These are phyloP conservation scores for Meandrina meandrites DNA, from an alignment of 92 coral and sea anemone genomes.

Conservation along the genomic window DNA sequence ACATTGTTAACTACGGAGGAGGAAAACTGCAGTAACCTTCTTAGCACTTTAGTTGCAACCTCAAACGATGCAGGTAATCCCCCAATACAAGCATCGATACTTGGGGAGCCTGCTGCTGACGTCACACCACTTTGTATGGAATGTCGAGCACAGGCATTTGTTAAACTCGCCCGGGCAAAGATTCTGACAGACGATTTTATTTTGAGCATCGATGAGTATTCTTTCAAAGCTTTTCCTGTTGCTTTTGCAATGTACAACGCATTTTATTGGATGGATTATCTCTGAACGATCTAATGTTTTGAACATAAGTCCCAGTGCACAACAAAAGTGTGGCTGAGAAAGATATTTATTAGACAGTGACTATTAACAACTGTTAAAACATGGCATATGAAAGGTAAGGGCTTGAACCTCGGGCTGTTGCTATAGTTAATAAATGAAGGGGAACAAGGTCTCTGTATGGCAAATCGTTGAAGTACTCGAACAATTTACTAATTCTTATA, in stretches of 20 bases:
- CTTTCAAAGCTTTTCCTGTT: constrained; percentile 66
- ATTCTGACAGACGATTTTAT: background rate
- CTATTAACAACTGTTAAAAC: too few relatives aligned
- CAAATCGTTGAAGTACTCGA: too few relatives aligned
- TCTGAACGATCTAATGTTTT: background rate
- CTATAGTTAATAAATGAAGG: too few relatives aligned
- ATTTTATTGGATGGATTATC: constrained; percentile 46
- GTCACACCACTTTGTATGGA: background rate
- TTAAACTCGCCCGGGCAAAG: background rate
- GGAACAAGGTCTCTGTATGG: too few relatives aligned
- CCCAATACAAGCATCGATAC: background rate
- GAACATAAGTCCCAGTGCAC: too few relatives aligned
- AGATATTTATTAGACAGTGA: too few relatives aligned
- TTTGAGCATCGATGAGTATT: constrained; percentile 53
- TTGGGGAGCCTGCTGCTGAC: background rate
- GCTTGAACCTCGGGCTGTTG: too few relatives aligned
- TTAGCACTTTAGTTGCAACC: background rate
- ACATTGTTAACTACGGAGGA: background rate
- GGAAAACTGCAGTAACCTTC: background rate
- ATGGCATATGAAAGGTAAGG: too few relatives aligned
- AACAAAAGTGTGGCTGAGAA: too few relatives aligned
- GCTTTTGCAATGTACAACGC: constrained; percentile 62
- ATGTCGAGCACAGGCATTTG: background rate
- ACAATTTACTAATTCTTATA: too few relatives aligned
- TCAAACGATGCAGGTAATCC: background rate